Base-by-base conservation (phyloP, 1,140 invertebrate species). In the Drosophila sechellia region DNA sequence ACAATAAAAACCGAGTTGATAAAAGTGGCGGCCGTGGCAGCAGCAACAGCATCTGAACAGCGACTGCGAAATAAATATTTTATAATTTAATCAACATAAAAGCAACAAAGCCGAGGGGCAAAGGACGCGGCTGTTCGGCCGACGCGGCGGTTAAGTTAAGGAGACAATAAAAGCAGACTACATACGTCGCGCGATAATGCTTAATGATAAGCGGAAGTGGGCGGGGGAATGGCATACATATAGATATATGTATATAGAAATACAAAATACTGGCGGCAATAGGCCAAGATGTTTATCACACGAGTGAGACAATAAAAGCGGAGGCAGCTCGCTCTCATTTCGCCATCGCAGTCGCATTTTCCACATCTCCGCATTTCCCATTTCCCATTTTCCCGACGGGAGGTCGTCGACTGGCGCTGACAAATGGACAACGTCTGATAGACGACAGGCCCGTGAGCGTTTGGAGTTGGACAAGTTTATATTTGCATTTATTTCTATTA, bases 21-120 rank as follows among this genome's bases (percentile, higher is more conserved):
- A 34, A 37, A 27, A 53, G 45, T 35, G 49, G 43, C 53, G 43
- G 50, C 34, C 10, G 40, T 39, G 60, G 45, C 13, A 35, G 50
- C 13, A 35, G 45, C 53, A 53, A 43, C 53, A 52, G 64, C 61
- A 63, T 54, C 54, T 49, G 55, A 64, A 50, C 27, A 64, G 70
- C 65, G 59, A 31, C 65, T 25, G 27, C 46, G 22, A 49, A 78
- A 78, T 89, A 89, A 89, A 89, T 89, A 89, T 89, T 89, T 89
- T 89, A 89, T 89, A 89, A 89, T 89, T 89, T 89, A 89, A 89
- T 89, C 84, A 89, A 85, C 85, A 89, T 89, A 89, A 89, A 89
- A 90, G 85, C 79, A 90, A 89, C 85, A 87, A 87, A 81, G 71
- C 68, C 50, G 57, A 58, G 65, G 40, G 69, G 43, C 79, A 89